Evolutionary conservation across 1,140 invertebrate species (phyloP).

Genomic region (Octopus bimaculoides): DNA sequence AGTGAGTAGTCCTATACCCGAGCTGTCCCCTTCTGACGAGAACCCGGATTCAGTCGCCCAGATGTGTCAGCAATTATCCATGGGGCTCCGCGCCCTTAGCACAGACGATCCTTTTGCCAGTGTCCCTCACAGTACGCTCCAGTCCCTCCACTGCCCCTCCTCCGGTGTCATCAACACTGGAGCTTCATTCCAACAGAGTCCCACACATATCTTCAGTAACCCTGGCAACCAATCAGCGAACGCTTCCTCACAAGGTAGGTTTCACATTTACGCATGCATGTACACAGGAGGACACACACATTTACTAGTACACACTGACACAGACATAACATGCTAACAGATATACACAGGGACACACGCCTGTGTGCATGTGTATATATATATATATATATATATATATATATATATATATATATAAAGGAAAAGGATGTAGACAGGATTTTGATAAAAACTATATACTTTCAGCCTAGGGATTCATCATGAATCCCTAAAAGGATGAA

Average conservation of each 20-base stretch:
- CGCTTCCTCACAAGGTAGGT: neutral
- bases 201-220: constrained; percentile 11
- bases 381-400: too few relatives aligned
- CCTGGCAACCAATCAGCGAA: neutral
- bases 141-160: constrained; percentile 5
- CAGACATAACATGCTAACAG: too few relatives aligned
- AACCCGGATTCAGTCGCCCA: constrained; percentile 73
- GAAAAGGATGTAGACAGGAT: too few relatives aligned
- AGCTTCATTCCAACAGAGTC: neutral
- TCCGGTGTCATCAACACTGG: constrained; percentile 13
- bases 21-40: constrained; percentile 68
- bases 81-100: constrained; percentile 75
- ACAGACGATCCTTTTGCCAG: constrained; percentile 65
- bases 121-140: constrained; percentile 5
- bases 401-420: too few relatives aligned
- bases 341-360: too few relatives aligned
- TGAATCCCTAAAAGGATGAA: too few relatives aligned
- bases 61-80: constrained; percentile 83
- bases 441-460: too few relatives aligned
- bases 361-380: too few relatives aligned
- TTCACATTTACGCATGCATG: neutral
- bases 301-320: neutral
- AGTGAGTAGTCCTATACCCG: constrained; percentile 74
- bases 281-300: neutral
- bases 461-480: too few relatives aligned